phyloP scores from a whole-genome alignment of 2,888 invertebrate genomes.

The Bruchidius siliquastri region DNA sequence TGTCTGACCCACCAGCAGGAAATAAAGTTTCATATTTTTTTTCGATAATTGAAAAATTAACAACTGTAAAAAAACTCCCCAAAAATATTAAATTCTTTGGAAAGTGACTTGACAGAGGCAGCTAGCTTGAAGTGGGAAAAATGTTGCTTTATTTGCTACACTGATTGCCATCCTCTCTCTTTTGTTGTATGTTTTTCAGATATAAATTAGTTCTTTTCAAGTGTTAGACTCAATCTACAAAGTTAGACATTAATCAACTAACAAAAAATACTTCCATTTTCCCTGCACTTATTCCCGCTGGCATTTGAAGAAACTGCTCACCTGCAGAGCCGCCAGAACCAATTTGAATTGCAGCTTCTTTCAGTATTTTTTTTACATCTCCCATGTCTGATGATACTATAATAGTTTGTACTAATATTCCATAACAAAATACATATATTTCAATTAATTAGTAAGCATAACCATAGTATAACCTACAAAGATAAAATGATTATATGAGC shows the following conservation, averaged over 20 bases:
- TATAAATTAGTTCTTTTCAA: too few species aligned
- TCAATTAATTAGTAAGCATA: background rate
- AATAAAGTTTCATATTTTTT: too few species aligned
- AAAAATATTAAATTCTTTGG: too few species aligned
- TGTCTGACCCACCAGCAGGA: too few species aligned
- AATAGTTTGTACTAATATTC: background rate
- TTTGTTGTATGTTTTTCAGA: too few species aligned
- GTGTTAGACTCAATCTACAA: too few species aligned
- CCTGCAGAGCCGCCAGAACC: slow-evolving; percentile 88
- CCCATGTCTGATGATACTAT: slow-evolving; percentile 27
- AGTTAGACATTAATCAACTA: background rate
- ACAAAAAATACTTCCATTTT: background rate
- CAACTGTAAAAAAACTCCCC: too few species aligned
- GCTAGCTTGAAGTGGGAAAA: too few species aligned
- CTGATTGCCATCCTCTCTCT: too few species aligned
- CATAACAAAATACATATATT: background rate
- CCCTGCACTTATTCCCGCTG: background rate
- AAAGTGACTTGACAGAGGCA: too few species aligned
- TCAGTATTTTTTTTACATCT: slow-evolving; percentile 35
- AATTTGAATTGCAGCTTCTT: slow-evolving; percentile 75
- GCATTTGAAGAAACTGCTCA: slow-evolving; percentile 21
- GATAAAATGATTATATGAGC: background rate
- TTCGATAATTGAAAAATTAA: too few species aligned
- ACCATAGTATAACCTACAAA: background rate
- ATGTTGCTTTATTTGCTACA: too few species aligned